Evolutionary conservation across 2,888 invertebrate species (phyloP).

Genomic region (Cataglyphis livida): DNA sequence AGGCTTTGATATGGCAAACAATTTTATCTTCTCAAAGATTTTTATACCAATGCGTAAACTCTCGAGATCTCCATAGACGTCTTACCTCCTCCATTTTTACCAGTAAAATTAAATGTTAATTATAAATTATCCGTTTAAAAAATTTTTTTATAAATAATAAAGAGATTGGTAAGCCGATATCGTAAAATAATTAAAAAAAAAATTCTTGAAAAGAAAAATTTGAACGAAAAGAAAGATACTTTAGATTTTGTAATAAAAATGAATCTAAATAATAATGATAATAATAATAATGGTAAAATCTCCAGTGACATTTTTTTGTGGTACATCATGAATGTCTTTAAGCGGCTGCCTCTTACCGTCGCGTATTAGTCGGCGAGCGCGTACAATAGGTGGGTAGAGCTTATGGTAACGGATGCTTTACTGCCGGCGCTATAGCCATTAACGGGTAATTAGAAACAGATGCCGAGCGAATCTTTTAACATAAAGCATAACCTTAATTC

Average conservation of each 20-base stretch:
- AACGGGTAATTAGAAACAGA: conserved; percentile 86
- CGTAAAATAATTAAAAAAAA: background rate
- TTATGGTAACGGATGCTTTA: conserved; percentile 83
- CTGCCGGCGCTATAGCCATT: conserved; percentile 83
- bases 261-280: background rate
- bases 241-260: background rate
- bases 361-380: conserved; percentile 61
- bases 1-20: conserved; percentile 23
- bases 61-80: background rate
- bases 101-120: background rate
- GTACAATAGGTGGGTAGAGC: conserved; percentile 69
- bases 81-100: background rate
- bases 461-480: conserved; percentile 86
- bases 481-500: conserved; percentile 86
- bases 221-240: background rate
- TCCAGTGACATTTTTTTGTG: conserved; percentile 32
- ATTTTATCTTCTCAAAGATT: background rate
- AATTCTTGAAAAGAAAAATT: background rate
- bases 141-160: background rate
- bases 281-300: conserved; percentile 5
- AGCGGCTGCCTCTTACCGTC: conserved; percentile 42
- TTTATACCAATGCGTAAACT: conserved; percentile 11
- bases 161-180: background rate
- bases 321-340: conserved; percentile 55
- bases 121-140: background rate